These are phyloP conservation scores for Cebidichthys violaceus DNA, from an alignment of 2,113 vertebrate genomes.

Conservation along the genomic window DNA sequence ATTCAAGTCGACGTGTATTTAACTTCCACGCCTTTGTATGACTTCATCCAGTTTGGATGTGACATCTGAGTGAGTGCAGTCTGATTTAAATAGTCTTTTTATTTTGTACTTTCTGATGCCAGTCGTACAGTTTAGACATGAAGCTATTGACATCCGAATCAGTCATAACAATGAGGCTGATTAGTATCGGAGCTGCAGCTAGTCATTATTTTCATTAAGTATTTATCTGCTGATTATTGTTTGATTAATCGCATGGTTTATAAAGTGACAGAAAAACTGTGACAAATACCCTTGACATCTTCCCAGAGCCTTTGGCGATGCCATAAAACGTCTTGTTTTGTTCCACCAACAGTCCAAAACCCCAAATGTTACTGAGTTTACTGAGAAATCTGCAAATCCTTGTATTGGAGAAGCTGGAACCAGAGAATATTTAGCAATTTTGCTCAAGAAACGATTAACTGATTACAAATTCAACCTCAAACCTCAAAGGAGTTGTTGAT, in stretches of 20 bases:
- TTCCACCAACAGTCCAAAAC: neutral
- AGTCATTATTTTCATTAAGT: neutral
- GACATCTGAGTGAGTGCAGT: slow-evolving; percentile 6
- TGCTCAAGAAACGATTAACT: accelerated
- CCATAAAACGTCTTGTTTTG: neutral
- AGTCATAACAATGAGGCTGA: neutral
- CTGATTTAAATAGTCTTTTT: slow-evolving; percentile 2
- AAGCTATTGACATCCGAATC: neutral
- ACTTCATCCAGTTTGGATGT: slow-evolving; percentile 4
- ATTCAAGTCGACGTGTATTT: slow-evolving; percentile 18
- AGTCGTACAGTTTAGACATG: neutral
- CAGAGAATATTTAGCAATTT: neutral
- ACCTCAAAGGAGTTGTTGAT: neutral
- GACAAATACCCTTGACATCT: neutral
- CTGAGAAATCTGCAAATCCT: neutral
- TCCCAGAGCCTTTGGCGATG: neutral
- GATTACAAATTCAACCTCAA: neutral
- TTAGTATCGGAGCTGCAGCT: neutral
- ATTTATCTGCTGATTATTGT: neutral
- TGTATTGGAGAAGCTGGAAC: neutral
- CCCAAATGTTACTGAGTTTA: neutral
- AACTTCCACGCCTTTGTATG: neutral
- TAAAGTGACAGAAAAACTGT: too few relatives aligned
- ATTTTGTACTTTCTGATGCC: neutral
- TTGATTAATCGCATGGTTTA: neutral